Conservation (phyloP, 1,140 invertebrate species). For the Brachionus sp. region DNA sequence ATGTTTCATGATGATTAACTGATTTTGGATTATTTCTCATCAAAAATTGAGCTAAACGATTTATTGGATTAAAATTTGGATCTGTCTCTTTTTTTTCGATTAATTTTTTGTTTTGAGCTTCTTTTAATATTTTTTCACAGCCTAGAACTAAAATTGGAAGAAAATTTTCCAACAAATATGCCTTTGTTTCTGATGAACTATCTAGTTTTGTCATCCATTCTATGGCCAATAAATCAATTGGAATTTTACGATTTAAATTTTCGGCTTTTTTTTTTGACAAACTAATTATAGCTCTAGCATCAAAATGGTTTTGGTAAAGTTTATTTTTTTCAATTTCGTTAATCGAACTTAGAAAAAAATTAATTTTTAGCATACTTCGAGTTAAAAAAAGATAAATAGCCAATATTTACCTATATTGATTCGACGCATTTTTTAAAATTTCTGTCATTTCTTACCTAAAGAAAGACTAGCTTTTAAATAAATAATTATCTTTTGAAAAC, state of each 20-base stretch:
- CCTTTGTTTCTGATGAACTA: conserved; percentile 53
- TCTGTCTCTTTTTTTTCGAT: conserved; percentile 49
- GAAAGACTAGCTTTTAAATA: neutral
- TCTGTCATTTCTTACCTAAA: neutral
- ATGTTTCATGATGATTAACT: conserved; percentile 57
- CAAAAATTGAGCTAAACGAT: conserved; percentile 59
- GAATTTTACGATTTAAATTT: conserved; percentile 50
- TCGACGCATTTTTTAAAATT: neutral
- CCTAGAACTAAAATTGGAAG: conserved; percentile 58
- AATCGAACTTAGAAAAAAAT: neutral
- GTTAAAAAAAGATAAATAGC: neutral
- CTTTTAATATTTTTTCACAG: conserved; percentile 57
- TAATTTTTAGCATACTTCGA: neutral
- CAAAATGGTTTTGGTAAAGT: neutral
- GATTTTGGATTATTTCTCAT: conserved; percentile 59
- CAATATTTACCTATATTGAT: neutral
- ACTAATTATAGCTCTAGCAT: neutral
- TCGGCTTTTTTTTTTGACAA: neutral
- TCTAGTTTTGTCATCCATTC: conserved; percentile 56
- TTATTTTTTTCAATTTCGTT: neutral
- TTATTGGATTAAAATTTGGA: conserved; percentile 59
- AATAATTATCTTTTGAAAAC: neutral
- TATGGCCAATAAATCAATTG: conserved; percentile 56
- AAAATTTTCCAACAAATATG: conserved; percentile 57
- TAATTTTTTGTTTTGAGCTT: conserved; percentile 54